These are phyloP conservation scores for Pammene aurita DNA, from an alignment of 2,888 invertebrate genomes.

Conservation along the genomic window DNA sequence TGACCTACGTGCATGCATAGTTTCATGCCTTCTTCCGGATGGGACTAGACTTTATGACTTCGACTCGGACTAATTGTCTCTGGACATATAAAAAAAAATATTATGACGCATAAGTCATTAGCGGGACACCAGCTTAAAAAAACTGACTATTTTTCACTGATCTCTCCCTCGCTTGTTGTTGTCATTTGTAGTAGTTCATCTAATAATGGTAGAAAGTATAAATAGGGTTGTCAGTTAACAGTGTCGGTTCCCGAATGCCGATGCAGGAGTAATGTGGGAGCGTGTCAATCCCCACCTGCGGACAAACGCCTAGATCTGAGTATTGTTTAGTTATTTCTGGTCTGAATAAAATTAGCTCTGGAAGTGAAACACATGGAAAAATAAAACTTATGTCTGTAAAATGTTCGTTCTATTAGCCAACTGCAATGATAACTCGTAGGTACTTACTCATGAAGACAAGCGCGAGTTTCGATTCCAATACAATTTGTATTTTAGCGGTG, in stretches of 20 bases:
- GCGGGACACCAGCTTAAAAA: conserved; percentile 40
- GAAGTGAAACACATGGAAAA: conserved; percentile 21
- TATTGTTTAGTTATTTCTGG: conserved; percentile 40
- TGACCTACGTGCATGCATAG: too few species aligned
- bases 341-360: conserved; percentile 32
- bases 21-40: too few species aligned
- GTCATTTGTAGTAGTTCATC: conserved; percentile 18
- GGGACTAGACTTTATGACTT: too few species aligned
- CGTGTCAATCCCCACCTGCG: conserved; percentile 39
- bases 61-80: too few species aligned
- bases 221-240: conserved; percentile 42
- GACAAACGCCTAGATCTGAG: conserved; percentile 35
- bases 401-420: neutral
- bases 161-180: conserved; percentile 2
- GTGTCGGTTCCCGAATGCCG: conserved; percentile 39
- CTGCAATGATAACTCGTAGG: neutral
- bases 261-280: conserved; percentile 42
- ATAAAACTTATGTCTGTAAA: neutral
- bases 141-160: conserved; percentile 29
- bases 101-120: conserved; percentile 41
- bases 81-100: conserved; percentile 32
- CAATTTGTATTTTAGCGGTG: too few species aligned
- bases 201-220: conserved; percentile 32
- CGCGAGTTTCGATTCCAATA: too few species aligned
- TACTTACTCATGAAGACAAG: too few species aligned